Conservation (phyloP, 2,888 invertebrate species). For the Hanleya hanleyi region DNA sequence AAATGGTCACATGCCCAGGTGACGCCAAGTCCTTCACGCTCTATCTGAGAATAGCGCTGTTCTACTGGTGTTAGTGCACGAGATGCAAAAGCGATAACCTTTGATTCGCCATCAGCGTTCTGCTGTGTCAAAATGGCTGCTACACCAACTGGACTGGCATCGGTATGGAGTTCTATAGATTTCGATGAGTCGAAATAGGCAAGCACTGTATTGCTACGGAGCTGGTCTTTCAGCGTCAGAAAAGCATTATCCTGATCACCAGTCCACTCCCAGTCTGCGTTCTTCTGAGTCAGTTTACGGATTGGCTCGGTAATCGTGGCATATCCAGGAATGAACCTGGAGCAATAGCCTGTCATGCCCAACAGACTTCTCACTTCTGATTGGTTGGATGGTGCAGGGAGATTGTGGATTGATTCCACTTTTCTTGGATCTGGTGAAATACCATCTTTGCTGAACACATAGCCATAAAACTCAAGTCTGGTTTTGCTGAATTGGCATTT, state of each 20-base stretch:
- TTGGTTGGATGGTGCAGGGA: slow-evolving; percentile 1
- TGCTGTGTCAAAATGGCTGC: slow-evolving; percentile 24
- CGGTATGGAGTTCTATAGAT: slow-evolving; percentile 10
- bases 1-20: slow-evolving; percentile 38
- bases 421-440: slow-evolving; percentile 13
- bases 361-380: slow-evolving; percentile 22
- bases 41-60: slow-evolving; percentile 32
- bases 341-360: slow-evolving; percentile 15
- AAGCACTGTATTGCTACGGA: slow-evolving; percentile 23
- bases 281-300: slow-evolving; percentile 10
- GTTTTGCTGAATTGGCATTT: slow-evolving; percentile 24
- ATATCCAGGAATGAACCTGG: slow-evolving; percentile 19
- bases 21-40: slow-evolving; percentile 33
- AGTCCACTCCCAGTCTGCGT: slow-evolving; percentile 12
- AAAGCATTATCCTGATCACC: slow-evolving; percentile 9
- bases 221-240: neutral
- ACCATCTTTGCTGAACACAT: slow-evolving; percentile 4
- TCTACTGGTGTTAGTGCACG: slow-evolving; percentile 7
- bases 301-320: slow-evolving; percentile 21
- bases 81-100: slow-evolving; percentile 3
- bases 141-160: slow-evolving; percentile 31
- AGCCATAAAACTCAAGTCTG: slow-evolving; percentile 1
- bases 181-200: slow-evolving; percentile 16
- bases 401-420: slow-evolving; percentile 5
- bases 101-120: neutral